A percentile compares a stretch with the other conserved stretches of the same genome.
phyloP scores from a whole-genome alignment of 2,888 invertebrate species.

The Eilema caniola region DNA sequence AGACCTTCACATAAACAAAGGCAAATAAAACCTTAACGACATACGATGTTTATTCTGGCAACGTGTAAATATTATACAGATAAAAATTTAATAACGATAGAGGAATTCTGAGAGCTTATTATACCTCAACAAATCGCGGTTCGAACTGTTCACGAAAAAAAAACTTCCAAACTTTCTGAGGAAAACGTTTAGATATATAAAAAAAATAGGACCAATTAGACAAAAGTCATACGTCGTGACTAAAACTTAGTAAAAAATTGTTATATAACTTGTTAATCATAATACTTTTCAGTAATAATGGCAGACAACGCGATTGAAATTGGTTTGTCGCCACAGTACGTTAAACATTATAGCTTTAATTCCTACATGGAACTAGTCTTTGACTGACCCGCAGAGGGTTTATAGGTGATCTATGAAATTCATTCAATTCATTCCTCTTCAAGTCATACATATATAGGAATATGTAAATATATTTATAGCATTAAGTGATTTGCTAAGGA shows the following conservation, averaged over 20 bases:
- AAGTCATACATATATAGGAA: no score
- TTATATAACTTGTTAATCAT: background rate
- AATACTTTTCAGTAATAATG: background rate
- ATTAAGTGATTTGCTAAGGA: no score
- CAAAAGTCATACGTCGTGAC: background rate
- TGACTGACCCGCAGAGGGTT: no score
- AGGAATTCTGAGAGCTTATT: slow-evolving; percentile 11
- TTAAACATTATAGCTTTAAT: background rate
- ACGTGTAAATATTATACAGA: background rate
- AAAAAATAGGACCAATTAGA: slow-evolving; percentile 7
- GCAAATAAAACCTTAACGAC: background rate
- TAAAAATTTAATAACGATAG: background rate
- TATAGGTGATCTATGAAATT: no score
- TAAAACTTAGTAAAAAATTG: background rate
- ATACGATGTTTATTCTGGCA: background rate
- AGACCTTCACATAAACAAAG: background rate
- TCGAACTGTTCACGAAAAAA: slow-evolving; percentile 17
- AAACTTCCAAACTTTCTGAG: slow-evolving; percentile 18
- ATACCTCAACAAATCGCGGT: background rate
- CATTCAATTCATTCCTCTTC: no score
- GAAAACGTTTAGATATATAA: slow-evolving; percentile 10
- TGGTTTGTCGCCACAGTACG: background rate
- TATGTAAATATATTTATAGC: no score
- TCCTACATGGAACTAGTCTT: background rate
- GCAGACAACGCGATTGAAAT: background rate